Conservation (phyloP, 2,888 invertebrate genomes). For the Ophonus ardosiacus region DNA sequence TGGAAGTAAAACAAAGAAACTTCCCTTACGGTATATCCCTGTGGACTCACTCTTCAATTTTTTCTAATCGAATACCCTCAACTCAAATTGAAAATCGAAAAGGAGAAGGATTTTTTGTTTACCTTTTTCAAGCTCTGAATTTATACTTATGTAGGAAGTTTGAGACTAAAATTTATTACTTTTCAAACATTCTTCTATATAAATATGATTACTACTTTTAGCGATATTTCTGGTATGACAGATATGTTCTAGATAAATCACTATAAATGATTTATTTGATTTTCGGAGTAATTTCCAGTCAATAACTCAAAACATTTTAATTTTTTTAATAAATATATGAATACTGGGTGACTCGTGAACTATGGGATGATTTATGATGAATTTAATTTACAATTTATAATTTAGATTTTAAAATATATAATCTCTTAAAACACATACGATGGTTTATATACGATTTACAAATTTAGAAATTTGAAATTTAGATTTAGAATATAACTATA, state of each 20-base stretch:
- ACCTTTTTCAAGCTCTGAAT: background rate
- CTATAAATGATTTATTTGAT: background rate
- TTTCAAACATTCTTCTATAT: background rate
- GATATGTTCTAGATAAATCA: background rate
- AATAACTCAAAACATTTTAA: too few relatives aligned
- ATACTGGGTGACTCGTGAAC: too few relatives aligned
- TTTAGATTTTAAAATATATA: too few relatives aligned
- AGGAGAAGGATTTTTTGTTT: conserved; percentile 21
- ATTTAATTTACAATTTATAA: too few relatives aligned
- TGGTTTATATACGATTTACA: too few relatives aligned
- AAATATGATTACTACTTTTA: background rate
- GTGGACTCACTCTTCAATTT: conserved; percentile 1
- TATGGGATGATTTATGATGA: too few relatives aligned
- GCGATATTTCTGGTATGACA: background rate
- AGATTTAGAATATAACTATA: too few relatives aligned
- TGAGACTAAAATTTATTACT: background rate
- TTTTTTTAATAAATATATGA: too few relatives aligned
- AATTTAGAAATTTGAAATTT: too few relatives aligned
- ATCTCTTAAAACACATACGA: too few relatives aligned
- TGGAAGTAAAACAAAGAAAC: conserved; percentile 19
- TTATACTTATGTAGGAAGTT: conserved; percentile 19
- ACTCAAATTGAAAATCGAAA: conserved; percentile 23
- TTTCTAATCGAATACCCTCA: conserved; percentile 29
- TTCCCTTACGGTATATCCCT: background rate
- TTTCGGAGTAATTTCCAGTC: too few relatives aligned